Base-by-base conservation (phyloP, 2,113 vertebrate species). In the Macquaria australasica region DNA sequence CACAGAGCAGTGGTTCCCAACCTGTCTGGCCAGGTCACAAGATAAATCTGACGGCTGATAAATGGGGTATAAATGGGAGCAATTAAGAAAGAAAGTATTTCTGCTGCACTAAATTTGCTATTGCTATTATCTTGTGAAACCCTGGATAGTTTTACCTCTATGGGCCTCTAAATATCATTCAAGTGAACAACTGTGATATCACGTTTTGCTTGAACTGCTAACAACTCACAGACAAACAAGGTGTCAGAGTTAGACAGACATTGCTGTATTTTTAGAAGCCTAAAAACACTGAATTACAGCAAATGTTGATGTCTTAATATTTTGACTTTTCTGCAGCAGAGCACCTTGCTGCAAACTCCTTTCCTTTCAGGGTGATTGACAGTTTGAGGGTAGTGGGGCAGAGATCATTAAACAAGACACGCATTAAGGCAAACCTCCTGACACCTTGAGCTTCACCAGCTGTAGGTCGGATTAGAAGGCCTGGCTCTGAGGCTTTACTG, bases 361-460 rank as follows among this genome's bases (percentile, higher is more conserved):
- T 43, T 43, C 15, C 50, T 71, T 3, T 58, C 31, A 28, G 55
- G 3, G 1, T 91, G 91, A 92, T 31, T 94, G 93, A 92, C 92
- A 92, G 90, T 89, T 95, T 91, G 85, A 88, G 93, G 90, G 69
- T 79, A 93, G 88, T 93, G 86, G 89, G 86, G 23, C 91, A 91
- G 72, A 88, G 90, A 89, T 87, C 79, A 74, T 85, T 78, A 84
- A 83, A 78, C 71, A 8, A 75, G 64, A 79, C 80, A 23, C 12
- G 83, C 64, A 84, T 82, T 84, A 83, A 80, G 66, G 51, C 74
- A 55, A 84, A 84, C 74, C 77, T 88, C 50, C 79, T 89, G 77
- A 82, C 80, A 84, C 82, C 75, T 60, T 77, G 81, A 89, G 85
- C 89, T 79, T 18, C 58, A 80, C 78, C 85, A 86, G 87, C 85